Percentiles rank a stretch among this genome's conserved stretches.
These are phyloP conservation scores for Corapipo altera DNA, from an alignment of 2,113 vertebrate species.

Conservation along the genomic window DNA sequence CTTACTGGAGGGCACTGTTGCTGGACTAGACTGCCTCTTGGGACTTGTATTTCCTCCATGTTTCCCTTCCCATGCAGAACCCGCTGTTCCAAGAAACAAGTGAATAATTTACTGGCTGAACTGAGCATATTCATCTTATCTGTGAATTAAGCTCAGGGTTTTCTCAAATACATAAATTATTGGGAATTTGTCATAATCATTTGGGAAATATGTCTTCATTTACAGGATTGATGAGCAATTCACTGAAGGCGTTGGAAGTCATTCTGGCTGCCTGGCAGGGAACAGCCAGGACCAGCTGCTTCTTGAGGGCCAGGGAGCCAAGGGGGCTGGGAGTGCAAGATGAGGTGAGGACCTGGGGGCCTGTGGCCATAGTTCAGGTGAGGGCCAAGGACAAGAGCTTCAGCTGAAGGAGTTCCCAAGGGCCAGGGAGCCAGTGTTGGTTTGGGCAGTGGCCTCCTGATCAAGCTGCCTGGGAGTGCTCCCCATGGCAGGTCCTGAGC, in stretches of 20 bases:
- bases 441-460: fast-evolving
- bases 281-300: neutral
- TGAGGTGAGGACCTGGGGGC: neutral
- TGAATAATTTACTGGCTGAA: neutral
- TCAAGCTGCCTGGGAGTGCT: fast-evolving
- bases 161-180: neutral
- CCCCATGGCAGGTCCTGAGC: neutral
- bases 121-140: neutral
- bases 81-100: neutral
- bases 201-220: neutral
- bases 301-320: neutral
- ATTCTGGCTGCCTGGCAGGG: neutral
- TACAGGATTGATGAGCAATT: neutral
- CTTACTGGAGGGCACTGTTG: neutral
- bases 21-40: neutral
- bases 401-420: neutral
- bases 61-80: neutral
- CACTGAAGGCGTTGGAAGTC: neutral
- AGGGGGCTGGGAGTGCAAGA: neutral
- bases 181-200: neutral
- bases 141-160: neutral
- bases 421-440: neutral
- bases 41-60: neutral
- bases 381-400: neutral
- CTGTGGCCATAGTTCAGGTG: fast-evolving